Conservation (phyloP, 2,113 vertebrate genomes). For the Paratilapia polleni region DNA sequence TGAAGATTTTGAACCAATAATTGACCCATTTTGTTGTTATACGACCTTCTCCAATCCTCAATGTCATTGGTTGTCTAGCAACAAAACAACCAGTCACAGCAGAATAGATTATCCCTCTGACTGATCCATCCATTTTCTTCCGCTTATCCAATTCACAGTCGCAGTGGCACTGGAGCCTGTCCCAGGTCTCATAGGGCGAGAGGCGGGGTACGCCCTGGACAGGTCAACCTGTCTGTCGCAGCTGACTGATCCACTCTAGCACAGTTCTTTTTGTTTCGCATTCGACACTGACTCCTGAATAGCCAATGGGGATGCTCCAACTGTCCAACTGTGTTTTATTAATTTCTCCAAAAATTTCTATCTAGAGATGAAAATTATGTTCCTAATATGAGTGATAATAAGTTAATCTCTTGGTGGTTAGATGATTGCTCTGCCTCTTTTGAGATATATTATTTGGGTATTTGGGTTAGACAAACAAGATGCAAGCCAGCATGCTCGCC, state of each 20-base stretch:
- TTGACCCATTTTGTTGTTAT: neutral
- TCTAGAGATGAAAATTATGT: no score
- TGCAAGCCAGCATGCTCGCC: no score
- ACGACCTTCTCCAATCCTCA: neutral
- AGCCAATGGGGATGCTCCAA: neutral
- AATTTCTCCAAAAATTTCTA: no score
- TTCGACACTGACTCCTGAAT: no score
- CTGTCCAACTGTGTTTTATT: neutral
- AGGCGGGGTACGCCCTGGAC: no score
- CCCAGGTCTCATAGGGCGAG: neutral
- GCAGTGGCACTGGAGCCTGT: neutral
- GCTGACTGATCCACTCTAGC: neutral
- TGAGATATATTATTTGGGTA: no score
- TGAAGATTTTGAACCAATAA: neutral
- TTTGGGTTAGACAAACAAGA: no score
- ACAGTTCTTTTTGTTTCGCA: neutral
- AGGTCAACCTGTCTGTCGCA: no score
- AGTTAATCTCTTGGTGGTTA: no score
- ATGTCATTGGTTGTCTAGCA: neutral
- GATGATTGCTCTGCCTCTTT: no score
- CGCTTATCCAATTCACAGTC: neutral
- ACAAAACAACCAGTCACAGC: neutral
- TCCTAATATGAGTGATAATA: no score
- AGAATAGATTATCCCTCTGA: no score
- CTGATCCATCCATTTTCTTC: neutral